These are phyloP conservation scores for Sus scrofa DNA, from an alignment of 2,113 vertebrate genomes.

Conservation along the genomic window DNA sequence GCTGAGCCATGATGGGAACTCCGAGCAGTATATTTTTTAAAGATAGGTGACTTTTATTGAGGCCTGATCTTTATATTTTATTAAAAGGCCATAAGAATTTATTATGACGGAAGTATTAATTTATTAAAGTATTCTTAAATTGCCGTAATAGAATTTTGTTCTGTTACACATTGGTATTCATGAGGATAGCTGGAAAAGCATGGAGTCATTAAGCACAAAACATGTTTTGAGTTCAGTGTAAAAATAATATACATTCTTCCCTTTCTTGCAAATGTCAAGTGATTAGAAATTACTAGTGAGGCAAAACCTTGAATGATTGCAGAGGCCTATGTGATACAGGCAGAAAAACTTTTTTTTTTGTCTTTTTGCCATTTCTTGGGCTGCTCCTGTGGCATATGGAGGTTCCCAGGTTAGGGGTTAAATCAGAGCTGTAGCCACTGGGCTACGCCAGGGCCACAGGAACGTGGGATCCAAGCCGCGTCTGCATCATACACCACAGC, in stretches of 20 bases:
- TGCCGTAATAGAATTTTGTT: neutral
- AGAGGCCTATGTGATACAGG: neutral
- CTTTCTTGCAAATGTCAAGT: neutral
- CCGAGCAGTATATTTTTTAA: neutral
- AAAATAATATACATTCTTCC: neutral
- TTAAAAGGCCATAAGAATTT: neutral
- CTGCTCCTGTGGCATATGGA: too few species aligned
- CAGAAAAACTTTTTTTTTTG: neutral
- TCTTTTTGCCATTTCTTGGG: too few species aligned
- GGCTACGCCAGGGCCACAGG: too few species aligned
- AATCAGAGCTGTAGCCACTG: too few species aligned
- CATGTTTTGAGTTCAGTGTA: neutral
- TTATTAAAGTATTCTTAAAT: constrained; percentile 15
- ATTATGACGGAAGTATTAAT: neutral
- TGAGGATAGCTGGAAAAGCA: neutral
- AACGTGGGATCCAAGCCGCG: too few species aligned
- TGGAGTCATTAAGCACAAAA: constrained; percentile 15
- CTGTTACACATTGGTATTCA: neutral
- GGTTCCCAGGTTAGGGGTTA: too few species aligned
- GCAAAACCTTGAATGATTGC: neutral
- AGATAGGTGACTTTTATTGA: neutral
- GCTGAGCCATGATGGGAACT: too few species aligned
- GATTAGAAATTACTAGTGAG: neutral
- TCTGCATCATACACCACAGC: too few species aligned
- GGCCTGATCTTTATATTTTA: neutral